Evolutionary conservation across 2,113 vertebrate species (phyloP).

Genomic region (Azemiops feae): DNA sequence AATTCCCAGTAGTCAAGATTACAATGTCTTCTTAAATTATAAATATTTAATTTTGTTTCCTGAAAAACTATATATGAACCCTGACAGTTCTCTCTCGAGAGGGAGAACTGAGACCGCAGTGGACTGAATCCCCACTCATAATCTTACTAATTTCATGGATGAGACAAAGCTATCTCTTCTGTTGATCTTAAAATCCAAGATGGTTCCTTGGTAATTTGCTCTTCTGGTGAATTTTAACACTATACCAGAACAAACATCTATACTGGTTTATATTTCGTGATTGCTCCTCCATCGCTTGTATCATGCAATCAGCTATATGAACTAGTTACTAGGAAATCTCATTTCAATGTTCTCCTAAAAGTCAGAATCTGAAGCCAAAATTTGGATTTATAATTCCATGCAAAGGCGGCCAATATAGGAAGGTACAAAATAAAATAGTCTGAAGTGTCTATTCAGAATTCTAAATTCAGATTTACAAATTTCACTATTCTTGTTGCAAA

Average conservation of each 20-base stretch:
- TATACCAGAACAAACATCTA: neutral
- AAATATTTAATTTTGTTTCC: neutral
- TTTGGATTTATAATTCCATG: neutral
- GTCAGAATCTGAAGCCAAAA: neutral
- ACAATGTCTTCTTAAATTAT: neutral
- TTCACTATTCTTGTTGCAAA: neutral
- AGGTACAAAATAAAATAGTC: neutral
- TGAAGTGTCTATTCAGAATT: neutral
- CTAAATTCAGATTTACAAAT: neutral
- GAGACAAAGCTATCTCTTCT: neutral
- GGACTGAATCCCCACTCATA: neutral
- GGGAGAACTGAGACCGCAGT: neutral
- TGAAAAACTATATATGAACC: neutral
- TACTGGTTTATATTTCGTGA: neutral
- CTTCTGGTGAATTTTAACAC: neutral
- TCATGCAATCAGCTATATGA: neutral
- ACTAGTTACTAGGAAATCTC: neutral
- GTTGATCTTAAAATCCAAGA: neutral
- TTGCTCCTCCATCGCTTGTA: neutral
- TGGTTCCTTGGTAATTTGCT: neutral
- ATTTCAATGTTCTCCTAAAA: neutral
- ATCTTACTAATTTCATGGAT: neutral
- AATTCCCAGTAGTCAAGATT: neutral
- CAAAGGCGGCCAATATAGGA: neutral
- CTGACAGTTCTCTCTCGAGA: neutral